A percentile compares a stretch with the other conserved stretches of the same genome.
Conservation (phyloP, 2,797 vertebrate genomes). For the Sebastes taczanowskii region DNA sequence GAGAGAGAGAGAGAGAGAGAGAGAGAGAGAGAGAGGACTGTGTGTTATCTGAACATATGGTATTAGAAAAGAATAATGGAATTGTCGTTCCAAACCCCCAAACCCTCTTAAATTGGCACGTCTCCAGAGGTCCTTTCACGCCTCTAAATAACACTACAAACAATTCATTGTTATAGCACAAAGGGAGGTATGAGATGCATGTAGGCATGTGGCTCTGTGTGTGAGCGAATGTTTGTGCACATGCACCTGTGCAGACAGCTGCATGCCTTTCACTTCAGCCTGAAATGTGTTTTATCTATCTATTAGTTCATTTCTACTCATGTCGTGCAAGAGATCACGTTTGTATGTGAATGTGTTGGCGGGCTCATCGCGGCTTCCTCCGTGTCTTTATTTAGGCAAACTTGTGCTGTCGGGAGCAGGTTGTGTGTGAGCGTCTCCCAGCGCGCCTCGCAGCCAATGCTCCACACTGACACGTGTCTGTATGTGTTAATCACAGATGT, state of each 20-base stretch:
- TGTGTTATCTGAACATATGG: constrained; percentile 50
- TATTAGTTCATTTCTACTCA: constrained; percentile 1
- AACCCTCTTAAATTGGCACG: constrained; percentile 10
- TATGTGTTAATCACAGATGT: constrained; percentile 77
- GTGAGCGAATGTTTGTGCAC: not conserved
- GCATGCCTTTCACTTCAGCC: not conserved
- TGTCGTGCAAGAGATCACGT: not conserved
- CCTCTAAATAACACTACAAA: constrained; percentile 30
- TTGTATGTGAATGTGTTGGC: not conserved
- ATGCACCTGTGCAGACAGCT: constrained; percentile 1
- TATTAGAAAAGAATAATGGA: constrained; percentile 34
- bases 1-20: not conserved
- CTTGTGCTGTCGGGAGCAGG: constrained; percentile 52
- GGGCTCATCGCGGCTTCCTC: constrained; percentile 18
- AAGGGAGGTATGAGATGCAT: constrained; percentile 2
- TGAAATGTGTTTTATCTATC: not conserved
- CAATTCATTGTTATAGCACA: constrained; percentile 19
- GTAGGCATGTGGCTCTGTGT: not conserved
- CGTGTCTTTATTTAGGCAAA: constrained; percentile 55
- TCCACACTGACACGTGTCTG: constrained; percentile 66
- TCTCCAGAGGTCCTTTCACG: constrained; percentile 41
- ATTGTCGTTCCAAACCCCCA: constrained; percentile 18
- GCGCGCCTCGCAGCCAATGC: constrained; percentile 46
- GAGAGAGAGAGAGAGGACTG: not conserved
- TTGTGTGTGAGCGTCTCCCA: constrained; percentile 66